Conservation (phyloP, 1,140 invertebrate species). For the Proctacanthus coquilletti region DNA sequence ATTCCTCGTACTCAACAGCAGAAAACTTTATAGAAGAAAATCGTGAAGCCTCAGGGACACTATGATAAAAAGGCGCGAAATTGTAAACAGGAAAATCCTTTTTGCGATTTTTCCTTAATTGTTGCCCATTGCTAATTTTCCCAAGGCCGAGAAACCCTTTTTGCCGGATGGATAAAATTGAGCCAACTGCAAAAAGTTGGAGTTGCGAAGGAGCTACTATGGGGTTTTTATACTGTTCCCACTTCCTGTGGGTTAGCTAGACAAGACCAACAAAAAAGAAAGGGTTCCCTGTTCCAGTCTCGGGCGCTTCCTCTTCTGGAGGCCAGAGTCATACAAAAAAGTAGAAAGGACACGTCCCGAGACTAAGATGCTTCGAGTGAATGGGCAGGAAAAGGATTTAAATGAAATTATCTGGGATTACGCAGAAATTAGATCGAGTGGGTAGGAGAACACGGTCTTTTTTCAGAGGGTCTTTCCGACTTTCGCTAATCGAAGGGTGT, state of each 20-base stretch:
- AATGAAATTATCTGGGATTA: slow-evolving; percentile 4
- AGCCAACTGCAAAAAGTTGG: slow-evolving; percentile 1
- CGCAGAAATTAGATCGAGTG: not conserved
- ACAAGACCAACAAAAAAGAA: not conserved
- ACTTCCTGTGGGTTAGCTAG: not conserved
- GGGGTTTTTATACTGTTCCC: too few relatives aligned
- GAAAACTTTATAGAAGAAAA: too few relatives aligned
- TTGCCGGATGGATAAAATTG: not conserved
- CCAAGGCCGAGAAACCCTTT: not conserved
- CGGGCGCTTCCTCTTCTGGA: not conserved
- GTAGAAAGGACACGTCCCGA: not conserved
- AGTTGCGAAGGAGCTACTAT: too few relatives aligned
- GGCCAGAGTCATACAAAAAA: too few relatives aligned
- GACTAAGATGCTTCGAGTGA: not conserved
- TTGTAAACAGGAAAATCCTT: slow-evolving; percentile 4
- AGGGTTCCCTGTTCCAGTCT: not conserved
- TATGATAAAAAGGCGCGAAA: not conserved
- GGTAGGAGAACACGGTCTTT: not conserved
- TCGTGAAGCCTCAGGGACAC: not conserved
- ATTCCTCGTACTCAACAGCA: too few relatives aligned
- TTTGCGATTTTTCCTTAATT: slow-evolving; percentile 1
- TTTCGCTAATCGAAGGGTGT: not conserved
- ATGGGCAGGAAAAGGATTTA: not conserved
- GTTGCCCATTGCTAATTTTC: slow-evolving; percentile 2
- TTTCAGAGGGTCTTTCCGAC: not conserved